These are phyloP conservation scores for Riparia riparia DNA, from an alignment of 2,113 vertebrate genomes.

Conservation along the genomic window DNA sequence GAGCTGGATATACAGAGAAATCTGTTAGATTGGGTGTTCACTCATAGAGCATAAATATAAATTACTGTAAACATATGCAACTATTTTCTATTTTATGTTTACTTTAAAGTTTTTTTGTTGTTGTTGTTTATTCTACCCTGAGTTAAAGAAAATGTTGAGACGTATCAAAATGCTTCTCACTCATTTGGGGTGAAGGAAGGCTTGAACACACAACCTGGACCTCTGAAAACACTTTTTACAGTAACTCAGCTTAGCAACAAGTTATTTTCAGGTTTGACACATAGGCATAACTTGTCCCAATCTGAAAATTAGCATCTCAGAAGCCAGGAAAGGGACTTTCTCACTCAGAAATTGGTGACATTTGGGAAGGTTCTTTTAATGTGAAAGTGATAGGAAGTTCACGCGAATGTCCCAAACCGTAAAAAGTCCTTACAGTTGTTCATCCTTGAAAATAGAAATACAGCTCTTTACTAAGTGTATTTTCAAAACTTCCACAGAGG, in stretches of 20 bases:
- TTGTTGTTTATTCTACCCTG: background rate
- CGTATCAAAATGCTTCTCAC: background rate
- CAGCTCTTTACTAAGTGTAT: background rate
- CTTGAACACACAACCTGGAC: background rate
- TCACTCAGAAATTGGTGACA: background rate
- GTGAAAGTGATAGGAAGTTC: background rate
- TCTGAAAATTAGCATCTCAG: background rate
- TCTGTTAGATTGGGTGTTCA: background rate
- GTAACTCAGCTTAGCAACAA: background rate
- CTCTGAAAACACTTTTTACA: background rate
- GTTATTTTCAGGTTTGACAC: background rate
- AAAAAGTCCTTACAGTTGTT: background rate
- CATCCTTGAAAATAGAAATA: background rate
- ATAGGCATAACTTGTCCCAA: background rate
- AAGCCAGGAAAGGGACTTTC: background rate
- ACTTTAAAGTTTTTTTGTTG: background rate
- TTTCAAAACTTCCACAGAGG: background rate
- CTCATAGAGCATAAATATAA: background rate
- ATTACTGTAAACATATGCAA: background rate
- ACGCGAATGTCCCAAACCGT: accelerated
- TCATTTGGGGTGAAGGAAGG: background rate
- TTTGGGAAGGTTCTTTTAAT: background rate
- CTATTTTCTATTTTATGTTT: background rate
- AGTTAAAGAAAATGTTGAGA: background rate
- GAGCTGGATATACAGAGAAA: background rate